Conservation (phyloP, 2,888 invertebrate species). For the Pasiphila rectangulata region DNA sequence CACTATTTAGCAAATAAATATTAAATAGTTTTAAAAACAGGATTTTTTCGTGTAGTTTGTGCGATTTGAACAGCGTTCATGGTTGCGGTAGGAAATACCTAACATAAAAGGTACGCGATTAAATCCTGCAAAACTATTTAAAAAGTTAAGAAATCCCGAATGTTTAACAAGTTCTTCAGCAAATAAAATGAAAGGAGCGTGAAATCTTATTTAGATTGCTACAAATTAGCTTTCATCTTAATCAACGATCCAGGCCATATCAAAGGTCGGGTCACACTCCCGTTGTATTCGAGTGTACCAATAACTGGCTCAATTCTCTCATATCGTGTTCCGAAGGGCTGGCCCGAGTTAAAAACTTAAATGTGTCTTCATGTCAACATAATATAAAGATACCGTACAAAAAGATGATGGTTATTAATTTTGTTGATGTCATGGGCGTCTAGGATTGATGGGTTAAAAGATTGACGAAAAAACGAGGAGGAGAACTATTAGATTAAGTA, state of each 20-base stretch:
- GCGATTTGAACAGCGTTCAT: no score
- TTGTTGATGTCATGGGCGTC: conserved; percentile 4
- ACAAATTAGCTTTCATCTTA: conserved; percentile 11
- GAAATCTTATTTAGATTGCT: no score
- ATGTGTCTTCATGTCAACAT: neutral
- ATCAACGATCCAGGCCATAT: conserved; percentile 31
- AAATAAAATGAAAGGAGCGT: no score
- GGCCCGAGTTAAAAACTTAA: conserved; percentile 27
- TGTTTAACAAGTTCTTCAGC: no score
- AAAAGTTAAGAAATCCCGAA: no score
- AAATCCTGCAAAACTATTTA: no score
- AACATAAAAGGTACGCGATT: no score
- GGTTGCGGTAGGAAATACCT: no score
- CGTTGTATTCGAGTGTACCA: conserved; percentile 38
- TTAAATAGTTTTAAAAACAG: no score
- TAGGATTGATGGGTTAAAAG: neutral
- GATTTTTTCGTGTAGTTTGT: no score
- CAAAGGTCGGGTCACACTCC: conserved; percentile 41
- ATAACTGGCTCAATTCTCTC: conserved; percentile 47
- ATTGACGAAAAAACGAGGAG: neutral
- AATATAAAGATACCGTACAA: conserved; percentile 4
- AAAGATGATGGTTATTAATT: conserved; percentile 8
- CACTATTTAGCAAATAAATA: no score
- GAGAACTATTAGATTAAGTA: no score
- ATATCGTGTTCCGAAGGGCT: conserved; percentile 34